Base-by-base conservation (phyloP, 2,113 vertebrate species). In the Rutilus rutilus region DNA sequence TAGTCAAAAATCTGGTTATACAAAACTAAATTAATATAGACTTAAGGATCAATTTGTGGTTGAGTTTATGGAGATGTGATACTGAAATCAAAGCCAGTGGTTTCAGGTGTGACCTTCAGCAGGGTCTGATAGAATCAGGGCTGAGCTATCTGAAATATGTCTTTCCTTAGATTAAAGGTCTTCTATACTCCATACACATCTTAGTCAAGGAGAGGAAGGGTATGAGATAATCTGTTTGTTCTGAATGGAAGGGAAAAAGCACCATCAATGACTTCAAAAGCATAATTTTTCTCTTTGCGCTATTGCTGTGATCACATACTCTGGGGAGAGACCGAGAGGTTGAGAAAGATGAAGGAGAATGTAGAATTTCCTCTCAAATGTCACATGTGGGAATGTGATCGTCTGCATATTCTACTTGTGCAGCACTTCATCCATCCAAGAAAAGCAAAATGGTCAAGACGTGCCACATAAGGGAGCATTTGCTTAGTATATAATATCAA, bases 191-290 rank as follows among this genome's bases (percentile, higher is more conserved):
- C 27, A 83, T 54, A 73, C 21, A 73, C 27, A 83, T 73, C 33
- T 83, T 65, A 59, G 47, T 27, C 65, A 83, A 71, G 21, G 30
- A 57, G 81, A 71, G 30, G 65, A 39, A 14, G 21, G 25, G 64
- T 71, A n/a, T 59, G 54, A 79, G 52, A 78, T 59, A 84, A 74
- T 59, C 54, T 77, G 83, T 69, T 82, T 83, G 71, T 42, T 78
- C 60, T 82, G 42, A 54, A 82, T 54, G 42, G 50, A 82, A 36
- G 47, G 36, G 50, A 73, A 75, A 82, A 82, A 39, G 78, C 21
- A 33, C 60, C 78, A 78, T 62, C 27, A 74, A 60, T 50, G 79
- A 75, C 39, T 47, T 81, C 33, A 82, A 84, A 81, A 52, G 50
- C 80, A 75, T 60, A 14, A 42, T n/a, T 39, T 64, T 85, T 64